Evolutionary conservation across 2,797 vertebrate genomes (phyloP).

Genomic region (Aselliscus stoliczkanus): DNA sequence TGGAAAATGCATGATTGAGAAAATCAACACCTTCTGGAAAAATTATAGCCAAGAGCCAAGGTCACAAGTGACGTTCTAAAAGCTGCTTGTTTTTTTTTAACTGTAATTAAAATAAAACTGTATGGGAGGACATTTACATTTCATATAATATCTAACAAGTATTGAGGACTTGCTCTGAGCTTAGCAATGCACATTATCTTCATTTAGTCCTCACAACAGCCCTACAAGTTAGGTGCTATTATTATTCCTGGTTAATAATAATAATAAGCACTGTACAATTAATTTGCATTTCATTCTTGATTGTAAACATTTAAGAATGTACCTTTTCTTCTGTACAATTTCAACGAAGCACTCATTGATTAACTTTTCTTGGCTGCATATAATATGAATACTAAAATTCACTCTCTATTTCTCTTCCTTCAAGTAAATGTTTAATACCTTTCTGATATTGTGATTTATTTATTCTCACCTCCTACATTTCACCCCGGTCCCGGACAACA

Average conservation of each 20-base stretch:
- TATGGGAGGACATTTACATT: neutral
- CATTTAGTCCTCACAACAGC: neutral
- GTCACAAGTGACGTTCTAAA: neutral
- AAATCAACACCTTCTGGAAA: neutral
- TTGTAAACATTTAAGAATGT: neutral
- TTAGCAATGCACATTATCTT: neutral
- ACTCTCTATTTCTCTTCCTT: neutral
- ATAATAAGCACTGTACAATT: neutral
- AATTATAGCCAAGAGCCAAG: neutral
- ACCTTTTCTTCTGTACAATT: neutral
- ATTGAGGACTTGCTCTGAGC: neutral
- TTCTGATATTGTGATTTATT: conserved; percentile 26
- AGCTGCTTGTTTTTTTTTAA: neutral
- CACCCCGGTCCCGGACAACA: neutral
- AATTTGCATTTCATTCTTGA: neutral
- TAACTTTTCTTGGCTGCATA: neutral
- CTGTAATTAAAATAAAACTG: neutral
- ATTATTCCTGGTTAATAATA: neutral
- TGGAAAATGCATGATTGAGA: neutral
- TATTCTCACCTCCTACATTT: conserved; percentile 4
- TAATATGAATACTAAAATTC: neutral
- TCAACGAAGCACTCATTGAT: neutral
- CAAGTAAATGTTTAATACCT: neutral
- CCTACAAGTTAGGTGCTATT: neutral
- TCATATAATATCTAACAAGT: neutral